Evolutionary conservation across 2,113 vertebrate species (phyloP).

Genomic region (Hippolais icterina): DNA sequence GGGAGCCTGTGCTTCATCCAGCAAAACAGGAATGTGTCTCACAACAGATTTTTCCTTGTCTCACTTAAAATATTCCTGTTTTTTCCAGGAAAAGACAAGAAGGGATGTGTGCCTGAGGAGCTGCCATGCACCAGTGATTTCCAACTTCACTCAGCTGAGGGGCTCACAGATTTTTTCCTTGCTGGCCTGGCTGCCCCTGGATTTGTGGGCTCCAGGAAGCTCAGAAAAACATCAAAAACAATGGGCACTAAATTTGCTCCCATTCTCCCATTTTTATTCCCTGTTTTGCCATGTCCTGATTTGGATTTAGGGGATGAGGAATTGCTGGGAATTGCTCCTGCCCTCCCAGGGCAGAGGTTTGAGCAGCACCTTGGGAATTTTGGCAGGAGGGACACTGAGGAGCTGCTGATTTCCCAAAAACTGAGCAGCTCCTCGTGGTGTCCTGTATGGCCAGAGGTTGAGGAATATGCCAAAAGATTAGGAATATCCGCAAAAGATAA

Average conservation of each 20-base stretch:
- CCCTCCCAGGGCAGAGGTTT: background rate
- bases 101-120: background rate
- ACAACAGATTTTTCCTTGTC: background rate
- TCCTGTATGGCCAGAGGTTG: background rate
- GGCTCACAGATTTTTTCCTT: background rate
- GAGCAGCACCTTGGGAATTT: background rate
- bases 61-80: background rate
- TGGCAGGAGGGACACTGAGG: background rate
- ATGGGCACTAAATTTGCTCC: background rate
- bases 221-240: background rate
- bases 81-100: background rate
- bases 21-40: background rate
- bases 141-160: background rate
- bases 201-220: background rate
- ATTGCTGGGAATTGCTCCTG: background rate
- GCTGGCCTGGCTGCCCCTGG: background rate
- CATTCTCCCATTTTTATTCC: background rate
- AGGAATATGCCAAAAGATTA: background rate
- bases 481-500: fast-evolving
- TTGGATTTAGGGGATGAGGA: background rate
- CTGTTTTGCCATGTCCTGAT: background rate
- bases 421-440: fast-evolving
- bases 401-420: background rate
- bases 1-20: background rate
- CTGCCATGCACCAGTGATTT: background rate